Evolutionary conservation across 2,888 invertebrate genomes (phyloP), one percentile per base, ranked within the genome.

Genomic region (Drosophila percnosoma): DNA sequence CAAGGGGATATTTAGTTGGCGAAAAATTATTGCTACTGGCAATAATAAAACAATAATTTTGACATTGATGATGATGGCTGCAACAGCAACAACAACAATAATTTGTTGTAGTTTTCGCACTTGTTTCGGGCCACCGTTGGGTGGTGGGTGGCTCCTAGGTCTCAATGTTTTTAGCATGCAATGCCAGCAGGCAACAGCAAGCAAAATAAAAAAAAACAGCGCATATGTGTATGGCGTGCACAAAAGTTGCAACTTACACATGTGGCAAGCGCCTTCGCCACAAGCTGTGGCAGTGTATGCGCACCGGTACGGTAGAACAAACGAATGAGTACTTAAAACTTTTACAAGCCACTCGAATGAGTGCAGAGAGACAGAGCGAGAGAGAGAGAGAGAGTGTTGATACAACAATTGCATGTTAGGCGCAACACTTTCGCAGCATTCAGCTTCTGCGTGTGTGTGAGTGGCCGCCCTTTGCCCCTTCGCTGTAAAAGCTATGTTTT

Each of bases 21-120:
- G 67, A 45, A 31, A 31, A 54, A 62, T 69, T 64, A 73, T 52
- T 55, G 67, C 68, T 66, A 73, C 58, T 68, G 68, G 75, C 82
- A 68, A 78, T 83, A 85, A 82, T 68, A 76, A 87, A 87, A 87
- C 85, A 85, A 85, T 83, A 82, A 85, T 87, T 85, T 85, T 85
- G 85, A 85, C 85, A 87, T 85, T 85, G 85, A 85, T 85, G 87
- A 84, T 82, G 85, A 82, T 78, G 82, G 64, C 48, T 65, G 78
- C 73, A 74, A 78, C 71, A 58, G 24, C 24, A 24, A 24, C 68
- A 73, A 53, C 73, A 69, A 51, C 67, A 67, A 33, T 45, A 54
- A 55, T 51, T 76, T 70, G 62, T 78, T 79, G 79, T 73, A 70
- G 80, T 79, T 79, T 72, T 79, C 75, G 79, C 79, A 79, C 79